phyloP scores from a whole-genome alignment of 2,113 vertebrate species.

The Elephantulus edwardii region DNA sequence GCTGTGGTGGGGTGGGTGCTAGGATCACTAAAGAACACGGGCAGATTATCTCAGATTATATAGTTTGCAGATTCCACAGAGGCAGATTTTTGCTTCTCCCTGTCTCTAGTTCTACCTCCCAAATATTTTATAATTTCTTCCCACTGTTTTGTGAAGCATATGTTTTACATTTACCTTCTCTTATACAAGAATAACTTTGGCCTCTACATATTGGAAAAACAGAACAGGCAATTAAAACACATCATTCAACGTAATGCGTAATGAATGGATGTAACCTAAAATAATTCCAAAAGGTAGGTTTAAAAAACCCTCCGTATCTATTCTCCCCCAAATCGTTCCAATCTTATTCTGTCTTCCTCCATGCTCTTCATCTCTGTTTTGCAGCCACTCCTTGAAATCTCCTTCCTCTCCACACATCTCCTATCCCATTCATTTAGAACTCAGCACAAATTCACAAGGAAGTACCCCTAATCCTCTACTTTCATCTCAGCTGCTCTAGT shows the following conservation, averaged over 20 bases:
- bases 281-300: too few species aligned
- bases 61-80: background rate
- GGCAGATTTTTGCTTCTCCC: background rate
- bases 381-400: background rate
- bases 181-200: background rate
- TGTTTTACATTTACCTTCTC: background rate
- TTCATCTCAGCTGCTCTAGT: background rate
- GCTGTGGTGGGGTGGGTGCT: background rate
- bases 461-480: rapidly evolving
- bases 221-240: too few species aligned
- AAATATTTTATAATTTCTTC: background rate
- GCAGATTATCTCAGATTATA: background rate
- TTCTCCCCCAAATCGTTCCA: background rate
- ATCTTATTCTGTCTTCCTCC: background rate
- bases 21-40: background rate
- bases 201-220: background rate
- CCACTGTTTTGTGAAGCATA: background rate
- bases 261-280: too few species aligned
- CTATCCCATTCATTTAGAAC: background rate
- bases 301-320: background rate
- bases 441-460: background rate
- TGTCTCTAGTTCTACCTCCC: background rate
- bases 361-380: background rate
- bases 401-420: too few species aligned
- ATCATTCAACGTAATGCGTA: too few species aligned